These are phyloP conservation scores for Holothuria leucospilota DNA, from an alignment of 53 echinoderm and acorn worm genomes.

Conservation along the genomic window DNA sequence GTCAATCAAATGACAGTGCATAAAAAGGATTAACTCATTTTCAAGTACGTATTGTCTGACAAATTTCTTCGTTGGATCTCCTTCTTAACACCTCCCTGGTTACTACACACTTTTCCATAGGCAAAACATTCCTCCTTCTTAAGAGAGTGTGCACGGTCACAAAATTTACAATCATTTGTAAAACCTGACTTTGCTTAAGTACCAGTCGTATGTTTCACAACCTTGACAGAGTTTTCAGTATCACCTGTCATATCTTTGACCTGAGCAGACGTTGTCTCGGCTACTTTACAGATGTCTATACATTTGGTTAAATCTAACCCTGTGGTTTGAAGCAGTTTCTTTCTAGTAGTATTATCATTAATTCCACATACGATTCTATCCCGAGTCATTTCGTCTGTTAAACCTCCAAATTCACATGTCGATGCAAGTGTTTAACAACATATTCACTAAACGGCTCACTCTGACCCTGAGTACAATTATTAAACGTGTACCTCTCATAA, in stretches of 20 bases:
- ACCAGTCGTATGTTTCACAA: background rate
- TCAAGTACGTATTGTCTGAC: too few relatives aligned
- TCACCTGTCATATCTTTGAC: constrained; percentile 13
- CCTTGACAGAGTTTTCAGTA: background rate
- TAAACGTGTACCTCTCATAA: constrained; percentile 56
- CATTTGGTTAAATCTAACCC: constrained; percentile 38
- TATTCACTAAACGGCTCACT: constrained; percentile 44
- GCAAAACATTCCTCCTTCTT: constrained; percentile 42
- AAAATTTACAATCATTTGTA: constrained; percentile 38
- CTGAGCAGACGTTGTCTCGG: constrained; percentile 35
- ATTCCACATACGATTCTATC: constrained; percentile 19
- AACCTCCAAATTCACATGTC: constrained; percentile 31
- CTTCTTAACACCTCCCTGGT: too few relatives aligned
- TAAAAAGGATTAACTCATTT: too few relatives aligned
- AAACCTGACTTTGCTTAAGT: background rate
- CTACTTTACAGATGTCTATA: constrained; percentile 20
- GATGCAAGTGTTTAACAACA: constrained; percentile 33
- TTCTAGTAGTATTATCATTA: background rate
- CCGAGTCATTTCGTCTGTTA: constrained; percentile 14
- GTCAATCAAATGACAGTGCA: too few relatives aligned
- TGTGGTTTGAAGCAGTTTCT: constrained; percentile 42
- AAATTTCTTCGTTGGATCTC: too few relatives aligned
- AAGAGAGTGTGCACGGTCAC: background rate
- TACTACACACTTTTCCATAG: constrained; percentile 14
- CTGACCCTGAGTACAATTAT: constrained; percentile 39